phyloP scores from a whole-genome alignment of 2,797 vertebrate species.

The Cossypha caffra region DNA sequence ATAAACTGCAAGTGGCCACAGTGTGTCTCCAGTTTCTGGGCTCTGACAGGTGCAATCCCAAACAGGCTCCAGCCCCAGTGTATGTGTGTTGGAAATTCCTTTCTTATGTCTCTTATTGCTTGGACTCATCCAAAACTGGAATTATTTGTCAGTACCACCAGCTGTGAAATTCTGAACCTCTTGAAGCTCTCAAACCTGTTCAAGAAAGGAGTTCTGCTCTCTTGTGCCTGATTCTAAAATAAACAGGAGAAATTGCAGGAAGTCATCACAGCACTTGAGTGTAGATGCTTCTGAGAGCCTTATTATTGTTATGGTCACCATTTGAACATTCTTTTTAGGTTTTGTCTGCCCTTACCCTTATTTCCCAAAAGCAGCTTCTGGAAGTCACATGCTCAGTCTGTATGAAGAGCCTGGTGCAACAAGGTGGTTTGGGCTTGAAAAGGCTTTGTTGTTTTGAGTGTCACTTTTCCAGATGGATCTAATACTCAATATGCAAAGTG shows the following conservation, averaged over 20 bases:
- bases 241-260: not conserved
- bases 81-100: not conserved
- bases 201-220: not conserved
- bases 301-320: not conserved
- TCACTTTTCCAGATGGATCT: conserved; percentile 23
- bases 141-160: not conserved
- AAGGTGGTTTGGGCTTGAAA: not conserved
- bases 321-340: not conserved
- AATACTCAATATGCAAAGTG: not conserved
- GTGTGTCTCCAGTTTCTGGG: not conserved
- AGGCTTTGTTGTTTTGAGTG: not conserved
- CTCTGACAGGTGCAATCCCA: not conserved
- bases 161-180: not conserved
- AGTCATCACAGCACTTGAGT: not conserved
- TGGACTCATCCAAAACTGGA: not conserved
- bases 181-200: not conserved
- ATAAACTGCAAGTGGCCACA: not conserved
- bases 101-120: not conserved
- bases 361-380: not conserved
- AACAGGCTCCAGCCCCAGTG: not conserved
- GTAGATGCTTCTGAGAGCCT: not conserved
- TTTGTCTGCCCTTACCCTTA: not conserved
- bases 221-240: not conserved
- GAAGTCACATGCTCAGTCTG: not conserved
- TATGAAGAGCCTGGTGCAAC: not conserved